A percentile compares a stretch with the other conserved stretches of the same genome.
phyloP scores from a whole-genome alignment of 2,113 vertebrate species.

The Columba livia region DNA sequence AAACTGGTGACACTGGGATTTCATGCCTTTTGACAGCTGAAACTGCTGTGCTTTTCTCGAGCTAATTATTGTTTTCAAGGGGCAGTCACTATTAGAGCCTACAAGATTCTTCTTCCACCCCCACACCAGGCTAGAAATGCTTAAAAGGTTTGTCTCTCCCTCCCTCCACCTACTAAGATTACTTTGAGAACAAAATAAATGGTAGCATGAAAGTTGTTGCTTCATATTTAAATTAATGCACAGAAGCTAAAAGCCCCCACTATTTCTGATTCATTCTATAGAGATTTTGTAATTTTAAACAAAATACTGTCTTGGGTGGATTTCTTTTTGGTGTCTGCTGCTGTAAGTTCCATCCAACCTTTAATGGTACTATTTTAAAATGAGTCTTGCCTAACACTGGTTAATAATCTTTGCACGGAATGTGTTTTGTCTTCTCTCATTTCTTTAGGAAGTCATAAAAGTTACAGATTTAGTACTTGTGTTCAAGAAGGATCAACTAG shows the following conservation, averaged over 20 bases:
- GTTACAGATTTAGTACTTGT: neutral
- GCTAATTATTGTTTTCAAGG: constrained; percentile 74
- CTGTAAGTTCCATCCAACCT: neutral
- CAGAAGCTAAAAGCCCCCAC: neutral
- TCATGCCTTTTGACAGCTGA: constrained; percentile 65
- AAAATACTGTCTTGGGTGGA: neutral
- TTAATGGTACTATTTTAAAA: constrained; percentile 6
- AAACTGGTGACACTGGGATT: constrained; percentile 51
- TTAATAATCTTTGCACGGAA: neutral
- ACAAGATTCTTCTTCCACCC: constrained; percentile 49
- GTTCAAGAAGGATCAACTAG: neutral
- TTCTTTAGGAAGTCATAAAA: neutral
- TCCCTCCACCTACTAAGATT: constrained; percentile 50
- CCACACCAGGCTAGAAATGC: constrained; percentile 40
- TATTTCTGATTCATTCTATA: constrained; percentile 10
- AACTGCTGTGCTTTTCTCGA: constrained; percentile 51
- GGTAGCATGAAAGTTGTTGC: constrained; percentile 30
- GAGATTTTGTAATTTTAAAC: constrained; percentile 28
- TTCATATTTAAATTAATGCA: constrained; percentile 40
- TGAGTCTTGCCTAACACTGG: neutral
- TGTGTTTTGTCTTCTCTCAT: neutral
- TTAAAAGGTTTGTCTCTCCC: constrained; percentile 22
- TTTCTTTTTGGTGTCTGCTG: neutral
- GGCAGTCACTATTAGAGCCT: constrained; percentile 57
- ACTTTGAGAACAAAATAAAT: constrained; percentile 57